These are phyloP conservation scores for Helogale parvula DNA, from an alignment of 2,113 vertebrate species.

Conservation along the genomic window DNA sequence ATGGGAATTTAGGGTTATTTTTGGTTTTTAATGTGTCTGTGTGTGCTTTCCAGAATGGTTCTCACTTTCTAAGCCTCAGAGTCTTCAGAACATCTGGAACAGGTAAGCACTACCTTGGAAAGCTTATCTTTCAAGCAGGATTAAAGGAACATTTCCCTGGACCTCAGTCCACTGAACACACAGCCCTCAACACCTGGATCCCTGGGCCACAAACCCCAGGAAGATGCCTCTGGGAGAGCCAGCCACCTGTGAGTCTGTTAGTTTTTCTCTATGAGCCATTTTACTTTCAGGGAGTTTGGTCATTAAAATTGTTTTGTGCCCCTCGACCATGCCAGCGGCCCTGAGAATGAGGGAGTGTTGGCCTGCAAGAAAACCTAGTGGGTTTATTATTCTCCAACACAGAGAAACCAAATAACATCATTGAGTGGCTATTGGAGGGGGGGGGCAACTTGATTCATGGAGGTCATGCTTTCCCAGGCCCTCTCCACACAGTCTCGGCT, in stretches of 20 bases:
- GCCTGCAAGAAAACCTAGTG: constrained; percentile 76
- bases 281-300: constrained; percentile 80
- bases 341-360: constrained; percentile 68
- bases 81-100: constrained; percentile 89
- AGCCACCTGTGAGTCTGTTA: constrained; percentile 43
- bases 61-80: constrained; percentile 83
- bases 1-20: constrained; percentile 60
- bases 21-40: constrained; percentile 72
- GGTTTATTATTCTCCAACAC: constrained; percentile 83
- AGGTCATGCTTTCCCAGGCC: constrained; percentile 81
- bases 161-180: neutral
- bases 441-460: constrained; percentile 62
- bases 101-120: constrained; percentile 84
- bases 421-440: constrained; percentile 59
- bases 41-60: constrained; percentile 86
- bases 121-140: neutral
- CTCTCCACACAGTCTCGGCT: constrained; percentile 71
- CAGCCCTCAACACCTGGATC: neutral
- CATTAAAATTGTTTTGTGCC: constrained; percentile 76
- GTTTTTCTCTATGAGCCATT: constrained; percentile 79
- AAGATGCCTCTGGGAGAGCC: neutral
- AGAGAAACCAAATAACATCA: constrained; percentile 80
- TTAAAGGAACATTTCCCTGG: neutral
- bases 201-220: neutral
- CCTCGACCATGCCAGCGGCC: constrained; percentile 69